Conservation (phyloP, 2,113 vertebrate genomes). For the Hemibagrus wyckioides region DNA sequence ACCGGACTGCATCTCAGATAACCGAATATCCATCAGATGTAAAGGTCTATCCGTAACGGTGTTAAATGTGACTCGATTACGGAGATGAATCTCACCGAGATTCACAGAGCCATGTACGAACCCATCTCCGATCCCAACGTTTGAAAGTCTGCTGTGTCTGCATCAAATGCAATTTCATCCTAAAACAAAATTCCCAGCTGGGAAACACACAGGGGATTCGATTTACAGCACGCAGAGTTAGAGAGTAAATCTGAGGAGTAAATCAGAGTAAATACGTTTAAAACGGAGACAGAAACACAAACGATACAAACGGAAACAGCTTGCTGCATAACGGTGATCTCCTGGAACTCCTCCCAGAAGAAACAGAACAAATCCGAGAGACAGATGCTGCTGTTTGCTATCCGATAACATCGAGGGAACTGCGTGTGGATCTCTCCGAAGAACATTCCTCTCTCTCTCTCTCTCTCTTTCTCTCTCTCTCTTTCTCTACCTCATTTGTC, state of each 20-base stretch:
- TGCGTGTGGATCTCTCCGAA: background rate
- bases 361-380: background rate
- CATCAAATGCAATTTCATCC: conserved; percentile 9
- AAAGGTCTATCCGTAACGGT: background rate
- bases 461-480: conserved; percentile 13
- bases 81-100: background rate
- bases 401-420: background rate
- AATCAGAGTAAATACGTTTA: background rate
- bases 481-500: conserved; percentile 55
- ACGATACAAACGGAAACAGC: background rate
- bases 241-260: background rate
- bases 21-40: background rate
- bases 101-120: background rate
- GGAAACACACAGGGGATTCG: background rate
- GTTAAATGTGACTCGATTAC: background rate
- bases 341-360: conserved; percentile 2
- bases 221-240: background rate
- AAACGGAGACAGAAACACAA: background rate
- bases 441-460: background rate
- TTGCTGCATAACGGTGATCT: background rate
- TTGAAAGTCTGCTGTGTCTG: background rate
- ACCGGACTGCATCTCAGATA: background rate
- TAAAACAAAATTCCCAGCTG: background rate
- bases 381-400: conserved; percentile 9
- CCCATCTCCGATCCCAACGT: background rate